Percentiles rank a stretch among this genome's conserved stretches.
Evolutionary conservation across 2,888 invertebrate species (phyloP).

Genomic region (Ornithoptera alexandrae): DNA sequence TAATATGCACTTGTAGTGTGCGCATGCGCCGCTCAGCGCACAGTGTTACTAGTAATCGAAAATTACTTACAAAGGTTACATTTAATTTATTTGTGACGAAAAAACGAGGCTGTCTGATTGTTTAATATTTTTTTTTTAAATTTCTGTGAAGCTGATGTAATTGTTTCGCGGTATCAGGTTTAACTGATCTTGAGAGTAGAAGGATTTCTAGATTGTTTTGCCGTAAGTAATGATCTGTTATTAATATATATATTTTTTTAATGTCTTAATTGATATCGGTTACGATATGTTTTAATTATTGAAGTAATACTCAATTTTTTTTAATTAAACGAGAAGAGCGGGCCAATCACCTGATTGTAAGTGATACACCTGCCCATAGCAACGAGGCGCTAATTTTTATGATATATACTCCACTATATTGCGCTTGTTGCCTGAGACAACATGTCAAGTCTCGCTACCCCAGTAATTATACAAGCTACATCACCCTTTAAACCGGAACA

Average conservation of each 20-base stretch:
- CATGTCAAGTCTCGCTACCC: no score
- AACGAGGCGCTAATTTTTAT: no score
- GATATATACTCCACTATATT: no score
- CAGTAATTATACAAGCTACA: no score
- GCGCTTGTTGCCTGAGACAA: no score
- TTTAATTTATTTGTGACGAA: conserved; percentile 13
- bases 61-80: conserved; percentile 6
- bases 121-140: conserved; percentile 10
- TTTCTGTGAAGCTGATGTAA: background rate
- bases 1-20: conserved; percentile 7
- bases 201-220: conserved; percentile 11
- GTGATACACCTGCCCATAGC: no score
- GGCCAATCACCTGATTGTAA: no score
- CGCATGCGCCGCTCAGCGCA: conserved; percentile 11
- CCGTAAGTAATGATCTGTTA: conserved; percentile 10
- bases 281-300: no score
- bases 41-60: background rate
- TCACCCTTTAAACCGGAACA: no score
- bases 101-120: conserved; percentile 16
- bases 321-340: no score
- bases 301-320: no score
- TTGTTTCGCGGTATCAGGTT: conserved; percentile 5
- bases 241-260: conserved; percentile 2
- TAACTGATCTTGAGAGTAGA: conserved; percentile 20
- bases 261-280: conserved; percentile 2